Evolutionary conservation across 2,797 vertebrate genomes (phyloP).

Genomic region (Scyliorhinus canicula): DNA sequence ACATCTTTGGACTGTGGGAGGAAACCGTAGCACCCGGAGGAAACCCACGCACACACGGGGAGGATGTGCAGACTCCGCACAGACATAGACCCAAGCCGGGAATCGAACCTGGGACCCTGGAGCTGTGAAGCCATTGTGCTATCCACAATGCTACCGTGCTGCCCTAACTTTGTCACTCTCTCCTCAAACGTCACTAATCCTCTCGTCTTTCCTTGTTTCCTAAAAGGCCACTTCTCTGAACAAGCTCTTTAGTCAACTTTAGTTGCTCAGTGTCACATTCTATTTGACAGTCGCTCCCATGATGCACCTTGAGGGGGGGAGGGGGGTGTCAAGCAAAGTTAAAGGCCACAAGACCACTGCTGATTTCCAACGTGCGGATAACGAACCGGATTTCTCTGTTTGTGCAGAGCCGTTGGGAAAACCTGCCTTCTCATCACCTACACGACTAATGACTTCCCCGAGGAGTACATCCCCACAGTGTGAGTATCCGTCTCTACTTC

Average conservation of each 20-base stretch:
- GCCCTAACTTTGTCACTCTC: background rate
- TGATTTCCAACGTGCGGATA: background rate
- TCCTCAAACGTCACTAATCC: background rate
- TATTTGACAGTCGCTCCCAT: background rate
- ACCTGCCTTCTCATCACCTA: constrained; percentile 91
- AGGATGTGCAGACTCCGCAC: too few species aligned
- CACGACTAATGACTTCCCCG: constrained; percentile 87
- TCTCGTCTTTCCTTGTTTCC: background rate
- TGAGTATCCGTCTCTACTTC: constrained; percentile 55
- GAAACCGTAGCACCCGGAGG: too few species aligned
- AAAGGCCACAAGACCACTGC: background rate
- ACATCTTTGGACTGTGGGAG: too few species aligned
- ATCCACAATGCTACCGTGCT: too few species aligned
- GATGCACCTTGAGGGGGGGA: too few species aligned
- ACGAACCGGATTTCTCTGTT: too few species aligned
- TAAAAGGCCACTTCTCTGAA: background rate
- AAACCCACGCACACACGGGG: too few species aligned
- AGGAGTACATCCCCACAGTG: constrained; percentile 90
- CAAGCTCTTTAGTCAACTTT: background rate
- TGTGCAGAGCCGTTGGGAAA: constrained; percentile 81
- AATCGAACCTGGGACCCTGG: too few species aligned
- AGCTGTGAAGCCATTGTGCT: too few species aligned
- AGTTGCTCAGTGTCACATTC: background rate
- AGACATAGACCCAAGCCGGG: too few species aligned
- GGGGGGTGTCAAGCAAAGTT: background rate